These are phyloP conservation scores for Platorchestia sp. DNA, from an alignment of 1,140 invertebrate genomes.

Conservation along the genomic window DNA sequence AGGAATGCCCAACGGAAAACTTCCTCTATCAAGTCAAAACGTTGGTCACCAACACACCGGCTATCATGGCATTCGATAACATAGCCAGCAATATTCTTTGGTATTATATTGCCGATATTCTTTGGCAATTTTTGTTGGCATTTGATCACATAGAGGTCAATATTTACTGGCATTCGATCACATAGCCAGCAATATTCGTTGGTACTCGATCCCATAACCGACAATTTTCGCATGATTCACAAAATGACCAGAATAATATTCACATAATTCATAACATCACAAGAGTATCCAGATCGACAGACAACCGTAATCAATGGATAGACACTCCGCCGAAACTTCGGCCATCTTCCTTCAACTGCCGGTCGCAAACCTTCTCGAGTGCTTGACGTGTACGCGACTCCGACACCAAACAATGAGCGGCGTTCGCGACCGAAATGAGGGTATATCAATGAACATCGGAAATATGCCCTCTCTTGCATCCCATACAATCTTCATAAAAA, in stretches of 20 bases:
- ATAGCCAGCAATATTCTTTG: no score
- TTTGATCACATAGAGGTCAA: no score
- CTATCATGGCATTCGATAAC: no score
- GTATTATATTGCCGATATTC: no score
- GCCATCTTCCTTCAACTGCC: not conserved
- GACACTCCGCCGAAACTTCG: not conserved
- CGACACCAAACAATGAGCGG: not conserved
- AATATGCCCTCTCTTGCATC: not conserved
- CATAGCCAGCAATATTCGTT: no score
- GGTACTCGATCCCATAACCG: not conserved
- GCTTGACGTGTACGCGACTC: not conserved
- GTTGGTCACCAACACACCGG: no score
- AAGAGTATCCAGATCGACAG: not conserved
- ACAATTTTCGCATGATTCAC: not conserved
- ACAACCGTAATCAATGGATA: not conserved
- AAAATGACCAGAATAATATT: no score
- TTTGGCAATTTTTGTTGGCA: no score
- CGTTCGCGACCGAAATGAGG: slow-evolving; percentile 14
- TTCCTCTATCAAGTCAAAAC: no score
- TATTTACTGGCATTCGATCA: no score
- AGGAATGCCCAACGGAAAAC: no score
- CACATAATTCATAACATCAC: not conserved
- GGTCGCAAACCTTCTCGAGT: not conserved
- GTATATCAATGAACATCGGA: slow-evolving; percentile 31
- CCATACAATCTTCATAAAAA: slow-evolving; percentile 52